phyloP scores from a whole-genome alignment of 2,888 invertebrate genomes.

The Hemithea aestivaria region DNA sequence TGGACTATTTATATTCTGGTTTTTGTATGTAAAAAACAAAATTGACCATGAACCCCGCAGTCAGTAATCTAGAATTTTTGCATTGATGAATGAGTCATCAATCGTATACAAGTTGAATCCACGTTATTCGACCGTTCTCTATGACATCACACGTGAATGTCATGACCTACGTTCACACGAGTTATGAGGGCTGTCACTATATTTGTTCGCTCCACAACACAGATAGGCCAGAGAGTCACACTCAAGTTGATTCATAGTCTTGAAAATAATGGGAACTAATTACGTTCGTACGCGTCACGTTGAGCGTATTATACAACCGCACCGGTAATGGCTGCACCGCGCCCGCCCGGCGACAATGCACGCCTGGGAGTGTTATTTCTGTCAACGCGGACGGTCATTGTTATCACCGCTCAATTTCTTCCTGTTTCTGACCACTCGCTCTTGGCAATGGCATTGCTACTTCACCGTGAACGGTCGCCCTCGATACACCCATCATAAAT shows the following conservation, averaged over 20 bases:
- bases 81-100: not conserved
- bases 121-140: constrained; percentile 6
- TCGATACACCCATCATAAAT: constrained; percentile 16
- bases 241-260: constrained; percentile 20
- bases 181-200: constrained; percentile 22
- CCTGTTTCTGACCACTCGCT: constrained; percentile 55
- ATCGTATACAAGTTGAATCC: not conserved
- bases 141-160: constrained; percentile 29
- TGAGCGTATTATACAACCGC: constrained; percentile 25
- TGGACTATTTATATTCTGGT: too few relatives aligned
- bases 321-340: constrained; percentile 27
- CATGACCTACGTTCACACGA: constrained; percentile 27
- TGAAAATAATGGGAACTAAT: constrained; percentile 15
- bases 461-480: constrained; percentile 24
- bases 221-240: constrained; percentile 9
- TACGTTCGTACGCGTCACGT: constrained; percentile 15
- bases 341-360: constrained; percentile 40
- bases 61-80: too few relatives aligned
- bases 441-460: constrained; percentile 65
- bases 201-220: constrained; percentile 14
- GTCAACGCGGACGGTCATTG: constrained; percentile 54
- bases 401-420: constrained; percentile 61
- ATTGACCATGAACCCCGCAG: too few relatives aligned
- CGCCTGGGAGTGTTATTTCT: constrained; percentile 69
- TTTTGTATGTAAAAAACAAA: too few relatives aligned